Conservation (phyloP, 2,888 invertebrate species). For the Hemistola chrysoprasaria region DNA sequence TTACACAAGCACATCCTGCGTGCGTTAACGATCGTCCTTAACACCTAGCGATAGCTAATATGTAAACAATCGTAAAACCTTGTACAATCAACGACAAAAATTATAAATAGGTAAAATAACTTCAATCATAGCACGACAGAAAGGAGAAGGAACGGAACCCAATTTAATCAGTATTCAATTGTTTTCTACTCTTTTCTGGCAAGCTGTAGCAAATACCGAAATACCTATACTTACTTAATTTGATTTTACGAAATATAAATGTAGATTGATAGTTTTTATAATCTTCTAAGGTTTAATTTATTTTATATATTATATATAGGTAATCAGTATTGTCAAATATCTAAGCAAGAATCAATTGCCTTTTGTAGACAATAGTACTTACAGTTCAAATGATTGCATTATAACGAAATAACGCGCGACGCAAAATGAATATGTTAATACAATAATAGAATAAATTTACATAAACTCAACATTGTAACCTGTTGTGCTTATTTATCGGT, state of each 20-base stretch:
- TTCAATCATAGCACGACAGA: too few species aligned
- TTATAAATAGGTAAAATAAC: too few species aligned
- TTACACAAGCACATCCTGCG: constrained; percentile 20
- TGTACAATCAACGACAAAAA: neutral
- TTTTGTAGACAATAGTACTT: constrained; percentile 15
- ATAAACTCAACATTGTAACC: constrained; percentile 41
- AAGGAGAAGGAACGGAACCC: too few species aligned
- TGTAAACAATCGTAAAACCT: constrained; percentile 14
- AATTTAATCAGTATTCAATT: too few species aligned
- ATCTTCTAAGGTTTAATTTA: too few species aligned
- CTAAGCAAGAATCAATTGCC: neutral
- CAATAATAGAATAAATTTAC: constrained; percentile 59
- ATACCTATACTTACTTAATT: too few species aligned
- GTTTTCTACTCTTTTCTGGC: too few species aligned
- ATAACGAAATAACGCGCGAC: constrained; percentile 29
- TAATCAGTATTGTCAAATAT: too few species aligned
- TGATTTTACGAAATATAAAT: too few species aligned
- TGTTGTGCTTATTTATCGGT: constrained; percentile 46
- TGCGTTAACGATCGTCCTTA: constrained; percentile 24
- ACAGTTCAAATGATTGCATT: constrained; percentile 20
- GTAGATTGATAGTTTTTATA: too few species aligned
- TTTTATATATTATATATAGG: too few species aligned
- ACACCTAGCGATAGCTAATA: constrained; percentile 13
- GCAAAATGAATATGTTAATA: constrained; percentile 44
- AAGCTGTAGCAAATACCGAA: too few species aligned